These are phyloP conservation scores for Sesamia inferens DNA, from an alignment of 2,888 invertebrate species.

Conservation along the genomic window DNA sequence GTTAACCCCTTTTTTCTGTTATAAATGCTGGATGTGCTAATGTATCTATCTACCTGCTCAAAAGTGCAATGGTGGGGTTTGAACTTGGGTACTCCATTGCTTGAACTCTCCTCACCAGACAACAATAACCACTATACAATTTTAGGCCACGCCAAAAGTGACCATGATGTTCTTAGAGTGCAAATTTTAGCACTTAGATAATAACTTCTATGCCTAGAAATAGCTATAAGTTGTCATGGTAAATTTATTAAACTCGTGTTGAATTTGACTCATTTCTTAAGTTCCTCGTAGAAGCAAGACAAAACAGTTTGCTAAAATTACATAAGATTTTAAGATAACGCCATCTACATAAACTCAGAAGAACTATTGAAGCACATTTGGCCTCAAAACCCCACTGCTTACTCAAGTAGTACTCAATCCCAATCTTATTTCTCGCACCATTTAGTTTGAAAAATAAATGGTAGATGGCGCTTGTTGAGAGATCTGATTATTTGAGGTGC, in stretches of 20 bases:
- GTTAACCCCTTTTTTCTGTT: background rate
- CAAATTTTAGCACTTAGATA: background rate
- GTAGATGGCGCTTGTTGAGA: slow-evolving; percentile 38
- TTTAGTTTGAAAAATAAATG: background rate
- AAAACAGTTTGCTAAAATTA: background rate
- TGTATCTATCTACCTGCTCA: too few species aligned
- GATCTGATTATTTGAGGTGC: background rate
- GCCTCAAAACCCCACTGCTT: background rate
- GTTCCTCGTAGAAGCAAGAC: background rate
- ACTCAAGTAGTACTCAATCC: background rate
- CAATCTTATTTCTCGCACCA: background rate
- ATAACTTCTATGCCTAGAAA: background rate
- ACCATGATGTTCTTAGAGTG: background rate
- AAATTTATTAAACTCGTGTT: background rate
- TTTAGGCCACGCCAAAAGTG: background rate
- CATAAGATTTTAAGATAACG: background rate
- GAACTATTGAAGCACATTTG: slow-evolving; percentile 4
- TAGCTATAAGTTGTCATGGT: background rate
- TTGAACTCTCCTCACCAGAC: background rate
- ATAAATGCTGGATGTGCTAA: too few species aligned
- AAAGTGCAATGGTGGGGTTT: background rate
- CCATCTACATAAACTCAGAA: background rate
- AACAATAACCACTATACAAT: background rate
- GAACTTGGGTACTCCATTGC: background rate
- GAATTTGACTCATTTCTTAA: background rate